Evolutionary conservation across 1,140 invertebrate species (phyloP).

Genomic region (Drosophila lini): DNA sequence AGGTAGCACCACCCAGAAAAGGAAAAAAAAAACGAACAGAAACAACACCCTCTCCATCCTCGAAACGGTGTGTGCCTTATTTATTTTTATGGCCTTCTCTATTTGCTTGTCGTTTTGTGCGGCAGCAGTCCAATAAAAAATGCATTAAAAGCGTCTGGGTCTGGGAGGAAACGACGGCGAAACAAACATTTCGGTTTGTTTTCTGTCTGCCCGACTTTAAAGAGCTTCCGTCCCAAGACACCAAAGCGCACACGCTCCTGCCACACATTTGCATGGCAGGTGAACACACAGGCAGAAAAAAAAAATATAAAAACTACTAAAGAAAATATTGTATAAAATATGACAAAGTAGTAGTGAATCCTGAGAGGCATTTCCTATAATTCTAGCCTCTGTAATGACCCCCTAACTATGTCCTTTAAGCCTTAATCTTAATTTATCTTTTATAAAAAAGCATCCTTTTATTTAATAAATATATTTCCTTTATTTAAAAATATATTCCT

Average conservation of each 20-base stretch:
- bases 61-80: slow-evolving; percentile 61
- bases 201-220: slow-evolving; percentile 45
- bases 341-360: not conserved
- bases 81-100: slow-evolving; percentile 81
- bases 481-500: not conserved
- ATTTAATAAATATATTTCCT: not conserved
- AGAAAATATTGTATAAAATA: too few relatives aligned
- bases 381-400: too few relatives aligned
- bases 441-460: not conserved
- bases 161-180: slow-evolving; percentile 44
- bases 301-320: too few relatives aligned
- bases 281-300: slow-evolving; percentile 8
- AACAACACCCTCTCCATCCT: not conserved
- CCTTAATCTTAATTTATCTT: not conserved
- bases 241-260: slow-evolving; percentile 15
- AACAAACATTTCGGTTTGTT: slow-evolving; percentile 64
- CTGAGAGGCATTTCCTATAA: not conserved
- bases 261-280: slow-evolving; percentile 59
- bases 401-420: not conserved
- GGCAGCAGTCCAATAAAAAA: slow-evolving; percentile 77
- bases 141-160: slow-evolving; percentile 81
- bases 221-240: slow-evolving; percentile 22
- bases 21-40: not conserved
- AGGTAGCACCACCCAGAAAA: not conserved
- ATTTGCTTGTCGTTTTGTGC: slow-evolving; percentile 77